Evolutionary conservation across 2,113 vertebrate genomes (phyloP), one percentile per base, ranked within the genome.

Genomic region (Hylia prasina): DNA sequence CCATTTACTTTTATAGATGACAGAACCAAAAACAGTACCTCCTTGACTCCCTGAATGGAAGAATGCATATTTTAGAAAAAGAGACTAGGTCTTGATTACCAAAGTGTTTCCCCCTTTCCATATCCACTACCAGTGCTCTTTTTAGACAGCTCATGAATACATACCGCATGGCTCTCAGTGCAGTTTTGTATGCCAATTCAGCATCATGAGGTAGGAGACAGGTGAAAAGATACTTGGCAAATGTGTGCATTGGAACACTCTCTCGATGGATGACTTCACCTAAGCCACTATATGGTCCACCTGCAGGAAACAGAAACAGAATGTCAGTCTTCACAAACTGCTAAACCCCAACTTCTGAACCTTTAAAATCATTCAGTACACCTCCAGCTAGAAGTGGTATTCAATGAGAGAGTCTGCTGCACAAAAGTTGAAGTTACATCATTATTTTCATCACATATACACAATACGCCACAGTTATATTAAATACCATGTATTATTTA

Each of bases 211-310:
- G 99, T 99, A 99, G 99, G 98, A 99, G 99, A 96, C 98, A 99
- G 96, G 99, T 99, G 98, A 99, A 99, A 44, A 99, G 99, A 98
- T 99, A 99, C 98, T 99, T 99, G 99, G 99, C 99, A 98, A 99
- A 99, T 31, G 99, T 99, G 98, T 99, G 99, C 99, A 99, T 99
- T 97, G 99, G 99, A 98, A 99, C 99, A 5, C 99, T 99, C 97
- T 99, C 99, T 98, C 99, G 98, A 97, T 99, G 99, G 87, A 99
- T 98, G 28, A 99, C 96, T 97, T 99, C 99, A 28, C 99, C 99
- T 95, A 99, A 98, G 97, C 99, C 99, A 96, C 99, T 99, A 94
- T 99, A 99, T 58, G 99, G 99, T 95, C 99, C 99, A 95, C 99
- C 99, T 99, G 97, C 12, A 21, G 15, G 90, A 92, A 87, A 97